phyloP scores from a whole-genome alignment of 2,888 invertebrate species.

The Clistopyga incitator region DNA sequence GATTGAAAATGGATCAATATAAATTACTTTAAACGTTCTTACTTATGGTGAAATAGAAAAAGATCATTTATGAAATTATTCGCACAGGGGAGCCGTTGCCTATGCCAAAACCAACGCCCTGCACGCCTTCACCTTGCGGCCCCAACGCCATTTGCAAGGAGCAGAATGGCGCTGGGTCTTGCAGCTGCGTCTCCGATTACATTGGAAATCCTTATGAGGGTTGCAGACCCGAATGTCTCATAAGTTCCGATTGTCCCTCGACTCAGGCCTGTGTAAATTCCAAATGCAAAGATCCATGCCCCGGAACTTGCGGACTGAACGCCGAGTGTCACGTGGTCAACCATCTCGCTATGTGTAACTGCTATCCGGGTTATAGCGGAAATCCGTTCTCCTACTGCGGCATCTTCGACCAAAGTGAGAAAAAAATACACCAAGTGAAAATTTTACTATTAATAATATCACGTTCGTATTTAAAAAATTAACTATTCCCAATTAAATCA shows the following conservation, averaged over 20 bases:
- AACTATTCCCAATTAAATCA: slow-evolving; percentile 58
- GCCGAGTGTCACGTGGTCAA: slow-evolving; percentile 85
- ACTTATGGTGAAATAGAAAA: too few relatives aligned
- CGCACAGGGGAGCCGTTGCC: slow-evolving; percentile 52
- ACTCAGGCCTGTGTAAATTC: slow-evolving; percentile 86
- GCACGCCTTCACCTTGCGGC: slow-evolving; percentile 90
- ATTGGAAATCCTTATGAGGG: slow-evolving; percentile 87
- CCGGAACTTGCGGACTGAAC: slow-evolving; percentile 85
- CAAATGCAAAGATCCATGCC: slow-evolving; percentile 87
- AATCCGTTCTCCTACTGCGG: slow-evolving; percentile 81
- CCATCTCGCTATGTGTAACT: slow-evolving; percentile 87
- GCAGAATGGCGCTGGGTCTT: slow-evolving; percentile 85
- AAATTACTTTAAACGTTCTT: too few relatives aligned
- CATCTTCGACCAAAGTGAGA: slow-evolving; percentile 52
- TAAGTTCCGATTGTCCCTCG: slow-evolving; percentile 86
- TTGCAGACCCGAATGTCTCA: slow-evolving; percentile 86
- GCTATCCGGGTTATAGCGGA: slow-evolving; percentile 83
- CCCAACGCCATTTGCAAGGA: slow-evolving; percentile 85
- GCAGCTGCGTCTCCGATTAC: slow-evolving; percentile 85
- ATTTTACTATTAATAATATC: not conserved
- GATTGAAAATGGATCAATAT: too few relatives aligned
- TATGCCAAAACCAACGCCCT: slow-evolving; percentile 86
- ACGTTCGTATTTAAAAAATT: not conserved
- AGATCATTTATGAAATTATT: not conserved
- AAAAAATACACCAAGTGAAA: not conserved